A percentile compares a stretch with the other conserved stretches of the same genome.
These are phyloP conservation scores for Cloeon dipterum DNA, from an alignment of 2,888 invertebrate species.

Conservation along the genomic window DNA sequence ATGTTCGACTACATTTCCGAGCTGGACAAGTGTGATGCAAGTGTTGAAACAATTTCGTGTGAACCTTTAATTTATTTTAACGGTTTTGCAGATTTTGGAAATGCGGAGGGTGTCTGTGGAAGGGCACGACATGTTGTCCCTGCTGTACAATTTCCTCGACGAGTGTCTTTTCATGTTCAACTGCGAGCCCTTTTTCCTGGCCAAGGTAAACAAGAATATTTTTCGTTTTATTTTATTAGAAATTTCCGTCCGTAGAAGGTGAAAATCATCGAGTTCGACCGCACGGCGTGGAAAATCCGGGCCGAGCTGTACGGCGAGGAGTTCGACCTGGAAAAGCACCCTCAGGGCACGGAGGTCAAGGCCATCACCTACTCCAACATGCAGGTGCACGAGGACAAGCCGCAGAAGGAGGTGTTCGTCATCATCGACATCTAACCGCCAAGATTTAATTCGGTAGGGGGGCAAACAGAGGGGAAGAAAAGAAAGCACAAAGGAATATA, in stretches of 20 bases:
- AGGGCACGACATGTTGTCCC: constrained; percentile 68
- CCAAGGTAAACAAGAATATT: constrained; percentile 23
- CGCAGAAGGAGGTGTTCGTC: constrained; percentile 71
- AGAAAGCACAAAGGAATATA: too few relatives aligned
- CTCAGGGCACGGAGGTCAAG: constrained; percentile 95
- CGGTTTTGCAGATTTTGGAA: too few relatives aligned
- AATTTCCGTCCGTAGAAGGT: constrained; percentile 42
- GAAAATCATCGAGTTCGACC: constrained; percentile 67
- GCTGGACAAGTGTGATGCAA: constrained; percentile 36
- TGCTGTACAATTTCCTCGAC: constrained; percentile 83
- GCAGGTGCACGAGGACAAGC: constrained; percentile 51
- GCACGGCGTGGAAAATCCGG: constrained; percentile 56
- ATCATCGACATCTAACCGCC: constrained; percentile 78
- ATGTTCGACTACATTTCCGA: constrained; percentile 99
- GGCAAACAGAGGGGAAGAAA: too few relatives aligned
- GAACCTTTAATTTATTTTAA: too few relatives aligned
- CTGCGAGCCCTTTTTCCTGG: constrained; percentile 71
- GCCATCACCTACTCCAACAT: constrained; percentile 99
- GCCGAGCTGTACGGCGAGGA: constrained; percentile 69
- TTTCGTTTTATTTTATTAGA: background rate
- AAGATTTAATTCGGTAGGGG: background rate
- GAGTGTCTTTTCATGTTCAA: constrained; percentile 83
- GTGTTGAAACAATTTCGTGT: too few relatives aligned
- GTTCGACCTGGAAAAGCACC: constrained; percentile 79
- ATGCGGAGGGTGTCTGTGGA: too few relatives aligned